A percentile compares a stretch with the other conserved stretches of the same genome.
Conservation (phyloP, 2,888 invertebrate species). For the Pherbina coryleti region DNA sequence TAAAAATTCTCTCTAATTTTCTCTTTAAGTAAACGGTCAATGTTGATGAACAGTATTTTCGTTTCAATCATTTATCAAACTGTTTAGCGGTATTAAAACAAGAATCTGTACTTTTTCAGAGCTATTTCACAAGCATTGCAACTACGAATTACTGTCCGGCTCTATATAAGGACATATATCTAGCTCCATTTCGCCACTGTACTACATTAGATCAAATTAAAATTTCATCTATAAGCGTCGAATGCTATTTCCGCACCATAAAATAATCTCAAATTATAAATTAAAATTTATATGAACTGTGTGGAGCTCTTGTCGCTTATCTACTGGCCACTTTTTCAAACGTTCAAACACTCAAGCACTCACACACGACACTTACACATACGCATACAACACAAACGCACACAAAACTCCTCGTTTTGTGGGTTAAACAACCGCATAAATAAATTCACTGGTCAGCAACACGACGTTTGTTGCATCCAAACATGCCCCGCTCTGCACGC, state of each 20-base stretch:
- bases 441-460: conserved; percentile 24
- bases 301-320: background rate
- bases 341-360: conserved; percentile 13
- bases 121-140: background rate
- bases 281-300: conserved; percentile 10
- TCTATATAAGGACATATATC: background rate
- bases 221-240: background rate
- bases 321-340: background rate
- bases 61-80: too few species aligned
- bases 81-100: too few species aligned
- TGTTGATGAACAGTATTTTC: too few species aligned
- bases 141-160: background rate
- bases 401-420: background rate
- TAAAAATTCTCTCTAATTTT: too few species aligned
- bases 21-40: too few species aligned
- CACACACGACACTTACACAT: background rate
- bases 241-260: background rate
- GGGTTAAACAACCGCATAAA: conserved; percentile 7
- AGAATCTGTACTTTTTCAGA: background rate
- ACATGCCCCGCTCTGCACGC: background rate
- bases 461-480: background rate
- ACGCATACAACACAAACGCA: background rate
- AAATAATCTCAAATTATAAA: conserved; percentile 15
- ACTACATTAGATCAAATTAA: background rate
- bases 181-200: too few species aligned